These are phyloP conservation scores for Hirundo rustica DNA, from an alignment of 2,797 vertebrate species.

Conservation along the genomic window DNA sequence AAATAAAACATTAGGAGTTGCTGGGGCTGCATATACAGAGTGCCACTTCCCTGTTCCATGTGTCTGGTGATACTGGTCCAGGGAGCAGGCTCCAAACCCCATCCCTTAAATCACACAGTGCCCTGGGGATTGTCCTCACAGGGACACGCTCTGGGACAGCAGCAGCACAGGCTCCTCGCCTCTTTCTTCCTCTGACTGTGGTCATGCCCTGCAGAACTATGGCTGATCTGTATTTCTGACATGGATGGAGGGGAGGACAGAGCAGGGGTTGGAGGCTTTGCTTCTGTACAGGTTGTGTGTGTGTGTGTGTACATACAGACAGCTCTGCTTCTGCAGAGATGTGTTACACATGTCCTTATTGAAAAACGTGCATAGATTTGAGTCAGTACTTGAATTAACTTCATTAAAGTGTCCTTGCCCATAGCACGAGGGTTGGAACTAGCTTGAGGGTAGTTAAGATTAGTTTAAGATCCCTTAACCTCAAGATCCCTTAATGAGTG, in stretches of 20 bases:
- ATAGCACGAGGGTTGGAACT: background rate
- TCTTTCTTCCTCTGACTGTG: background rate
- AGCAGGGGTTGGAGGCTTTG: background rate
- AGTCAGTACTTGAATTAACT: background rate
- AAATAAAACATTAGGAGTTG: background rate
- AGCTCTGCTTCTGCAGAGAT: background rate
- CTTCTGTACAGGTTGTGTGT: background rate
- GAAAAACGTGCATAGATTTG: rapidly evolving
- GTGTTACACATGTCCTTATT: background rate
- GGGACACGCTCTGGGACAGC: rapidly evolving
- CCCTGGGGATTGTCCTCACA: rapidly evolving
- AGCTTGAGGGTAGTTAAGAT: background rate
- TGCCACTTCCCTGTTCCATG: background rate
- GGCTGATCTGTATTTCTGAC: background rate
- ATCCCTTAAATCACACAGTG: rapidly evolving
- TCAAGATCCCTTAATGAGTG: no score
- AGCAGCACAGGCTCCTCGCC: background rate
- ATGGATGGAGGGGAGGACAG: background rate
- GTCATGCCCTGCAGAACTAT: background rate
- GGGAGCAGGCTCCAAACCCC: background rate
- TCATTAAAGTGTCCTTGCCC: background rate
- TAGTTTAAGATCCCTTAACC: background rate
- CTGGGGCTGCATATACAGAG: background rate
- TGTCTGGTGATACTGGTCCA: rapidly evolving
- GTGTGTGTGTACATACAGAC: rapidly evolving